These are phyloP conservation scores for Drosophila oshimai DNA, from an alignment of 1,140 invertebrate genomes.

Conservation along the genomic window DNA sequence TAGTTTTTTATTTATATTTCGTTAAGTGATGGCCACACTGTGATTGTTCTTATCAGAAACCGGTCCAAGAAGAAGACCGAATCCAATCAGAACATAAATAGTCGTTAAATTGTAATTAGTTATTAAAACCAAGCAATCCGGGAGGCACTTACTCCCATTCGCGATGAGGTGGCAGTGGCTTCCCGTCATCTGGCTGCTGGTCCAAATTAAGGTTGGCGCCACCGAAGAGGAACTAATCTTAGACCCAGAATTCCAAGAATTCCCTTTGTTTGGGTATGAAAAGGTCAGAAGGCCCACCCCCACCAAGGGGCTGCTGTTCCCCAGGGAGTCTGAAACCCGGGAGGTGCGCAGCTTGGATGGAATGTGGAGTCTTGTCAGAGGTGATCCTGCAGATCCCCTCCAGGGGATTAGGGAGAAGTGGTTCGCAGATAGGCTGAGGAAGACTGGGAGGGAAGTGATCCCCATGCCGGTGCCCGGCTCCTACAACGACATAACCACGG, in stretches of 20 bases:
- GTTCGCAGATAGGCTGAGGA: slow-evolving; percentile 84
- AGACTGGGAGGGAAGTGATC: slow-evolving; percentile 71
- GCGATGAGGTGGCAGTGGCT: background rate
- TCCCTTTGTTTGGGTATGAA: slow-evolving; percentile 28
- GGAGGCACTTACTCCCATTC: background rate
- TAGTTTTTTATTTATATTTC: no score
- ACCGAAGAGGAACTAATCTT: background rate
- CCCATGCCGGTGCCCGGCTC: slow-evolving; percentile 97
- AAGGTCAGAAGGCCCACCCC: slow-evolving; percentile 7
- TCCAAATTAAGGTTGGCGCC: background rate
- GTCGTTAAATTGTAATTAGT: background rate
- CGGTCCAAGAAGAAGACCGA: background rate
- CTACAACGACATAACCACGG: slow-evolving; percentile 96
- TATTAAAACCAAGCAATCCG: background rate
- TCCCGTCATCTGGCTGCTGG: background rate
- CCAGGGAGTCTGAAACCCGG: slow-evolving; percentile 90
- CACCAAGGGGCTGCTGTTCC: slow-evolving; percentile 88
- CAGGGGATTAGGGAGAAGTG: slow-evolving; percentile 89
- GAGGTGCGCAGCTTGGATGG: slow-evolving; percentile 91
- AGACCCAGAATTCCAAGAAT: background rate
- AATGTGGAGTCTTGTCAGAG: slow-evolving; percentile 92
- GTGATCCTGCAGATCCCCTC: slow-evolving; percentile 85
- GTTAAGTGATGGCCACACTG: background rate
- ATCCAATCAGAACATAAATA: background rate
- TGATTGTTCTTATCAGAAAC: background rate